These are phyloP conservation scores for Mormyrus lacerda DNA, from an alignment of 2,113 vertebrate genomes.

Conservation along the genomic window DNA sequence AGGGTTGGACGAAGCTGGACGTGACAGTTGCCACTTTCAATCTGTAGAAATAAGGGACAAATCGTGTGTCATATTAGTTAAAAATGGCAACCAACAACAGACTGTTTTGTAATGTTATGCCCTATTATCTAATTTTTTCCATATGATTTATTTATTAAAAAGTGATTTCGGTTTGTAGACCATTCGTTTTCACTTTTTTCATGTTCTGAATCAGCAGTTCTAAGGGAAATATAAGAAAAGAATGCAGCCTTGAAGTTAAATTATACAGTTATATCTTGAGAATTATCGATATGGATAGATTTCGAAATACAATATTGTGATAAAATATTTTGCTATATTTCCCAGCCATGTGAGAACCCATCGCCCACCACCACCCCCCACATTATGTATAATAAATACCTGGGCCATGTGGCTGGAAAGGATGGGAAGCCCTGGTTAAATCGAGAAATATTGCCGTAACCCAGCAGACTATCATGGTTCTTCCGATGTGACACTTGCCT, in stretches of 20 bases:
- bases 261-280: neutral
- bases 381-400: neutral
- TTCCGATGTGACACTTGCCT: neutral
- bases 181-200: neutral
- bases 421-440: neutral
- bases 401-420: neutral
- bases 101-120: no score
- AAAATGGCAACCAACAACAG: no score
- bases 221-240: neutral
- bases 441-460: neutral
- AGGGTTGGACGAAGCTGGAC: no score
- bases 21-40: no score
- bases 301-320: neutral
- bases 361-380: no score
- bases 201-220: neutral
- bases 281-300: neutral
- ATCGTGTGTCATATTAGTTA: no score
- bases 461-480: neutral
- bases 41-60: no score
- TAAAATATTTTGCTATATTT: neutral
- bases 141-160: neutral
- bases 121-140: no score
- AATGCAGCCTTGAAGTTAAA: neutral
- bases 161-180: neutral
- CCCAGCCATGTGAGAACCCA: neutral